Conservation (phyloP, 2,888 invertebrate genomes). For the Marronus borbonicus region DNA sequence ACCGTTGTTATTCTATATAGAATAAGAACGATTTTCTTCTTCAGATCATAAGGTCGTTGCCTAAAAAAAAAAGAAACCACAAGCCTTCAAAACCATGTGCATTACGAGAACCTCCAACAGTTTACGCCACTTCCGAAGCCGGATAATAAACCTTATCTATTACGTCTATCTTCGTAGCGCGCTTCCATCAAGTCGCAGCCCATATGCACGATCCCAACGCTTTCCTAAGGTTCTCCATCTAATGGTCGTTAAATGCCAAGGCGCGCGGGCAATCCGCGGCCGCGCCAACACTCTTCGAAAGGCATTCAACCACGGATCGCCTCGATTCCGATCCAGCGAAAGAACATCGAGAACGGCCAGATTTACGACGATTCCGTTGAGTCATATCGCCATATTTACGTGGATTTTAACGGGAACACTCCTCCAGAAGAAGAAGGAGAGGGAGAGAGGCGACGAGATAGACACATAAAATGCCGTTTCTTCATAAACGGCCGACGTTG, state of each 20-base stretch:
- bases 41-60: too few relatives aligned
- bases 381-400: slow-evolving; percentile 29
- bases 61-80: too few relatives aligned
- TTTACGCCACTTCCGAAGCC: slow-evolving; percentile 55
- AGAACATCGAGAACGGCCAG: not conserved
- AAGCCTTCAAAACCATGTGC: not conserved
- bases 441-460: not conserved
- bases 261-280: slow-evolving; percentile 53
- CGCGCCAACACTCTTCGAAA: not conserved
- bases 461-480: slow-evolving; percentile 1
- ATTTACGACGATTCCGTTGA: slow-evolving; percentile 28
- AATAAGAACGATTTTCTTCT: too few relatives aligned
- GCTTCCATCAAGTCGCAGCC: slow-evolving; percentile 34
- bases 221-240: slow-evolving; percentile 58
- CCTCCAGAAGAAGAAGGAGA: not conserved
- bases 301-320: not conserved
- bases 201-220: slow-evolving; percentile 58
- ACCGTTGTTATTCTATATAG: too few relatives aligned
- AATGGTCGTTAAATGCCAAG: slow-evolving; percentile 65
- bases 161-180: not conserved
- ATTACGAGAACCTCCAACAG: not conserved
- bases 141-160: slow-evolving; percentile 53
- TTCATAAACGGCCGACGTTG: not conserved
- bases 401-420: slow-evolving; percentile 20
- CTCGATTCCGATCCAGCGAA: slow-evolving; percentile 23